A percentile compares a stretch with the other conserved stretches of the same genome.
phyloP scores from a whole-genome alignment of 2,113 vertebrate genomes.

The Lamprologus ornatipinnis region DNA sequence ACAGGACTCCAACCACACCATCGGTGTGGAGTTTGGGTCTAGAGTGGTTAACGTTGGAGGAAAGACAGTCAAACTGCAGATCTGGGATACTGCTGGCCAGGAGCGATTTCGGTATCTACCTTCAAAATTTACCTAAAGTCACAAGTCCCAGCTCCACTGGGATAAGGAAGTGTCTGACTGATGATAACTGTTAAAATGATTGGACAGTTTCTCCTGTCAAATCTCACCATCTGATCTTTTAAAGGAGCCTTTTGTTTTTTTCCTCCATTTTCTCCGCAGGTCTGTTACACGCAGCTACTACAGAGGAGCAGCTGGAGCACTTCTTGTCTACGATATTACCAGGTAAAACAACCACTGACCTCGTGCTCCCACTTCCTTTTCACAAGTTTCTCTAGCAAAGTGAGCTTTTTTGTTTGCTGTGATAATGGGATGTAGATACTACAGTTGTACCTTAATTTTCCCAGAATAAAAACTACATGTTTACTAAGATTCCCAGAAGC shows the following conservation, averaged over 20 bases:
- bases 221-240: neutral
- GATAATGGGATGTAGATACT: neutral
- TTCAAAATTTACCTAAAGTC: neutral
- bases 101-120: constrained; percentile 82
- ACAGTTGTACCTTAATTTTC: neutral
- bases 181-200: neutral
- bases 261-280: constrained; percentile 42
- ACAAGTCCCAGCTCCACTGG: neutral
- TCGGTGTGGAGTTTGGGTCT: constrained; percentile 91
- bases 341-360: constrained; percentile 64
- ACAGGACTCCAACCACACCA: constrained; percentile 93
- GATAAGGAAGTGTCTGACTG: neutral
- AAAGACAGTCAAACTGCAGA: constrained; percentile 91
- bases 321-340: constrained; percentile 90
- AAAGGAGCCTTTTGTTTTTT: neutral
- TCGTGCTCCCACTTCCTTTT: neutral
- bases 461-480: neutral
- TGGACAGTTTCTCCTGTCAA: neutral
- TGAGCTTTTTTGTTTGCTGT: neutral
- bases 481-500: neutral
- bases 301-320: constrained; percentile 85
- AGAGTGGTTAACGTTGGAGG: constrained; percentile 87
- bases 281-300: constrained; percentile 94
- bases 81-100: constrained; percentile 92
- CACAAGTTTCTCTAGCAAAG: neutral